These are phyloP conservation scores for Penaeus japonicus DNA, from an alignment of 1,140 invertebrate species.

Conservation along the genomic window DNA sequence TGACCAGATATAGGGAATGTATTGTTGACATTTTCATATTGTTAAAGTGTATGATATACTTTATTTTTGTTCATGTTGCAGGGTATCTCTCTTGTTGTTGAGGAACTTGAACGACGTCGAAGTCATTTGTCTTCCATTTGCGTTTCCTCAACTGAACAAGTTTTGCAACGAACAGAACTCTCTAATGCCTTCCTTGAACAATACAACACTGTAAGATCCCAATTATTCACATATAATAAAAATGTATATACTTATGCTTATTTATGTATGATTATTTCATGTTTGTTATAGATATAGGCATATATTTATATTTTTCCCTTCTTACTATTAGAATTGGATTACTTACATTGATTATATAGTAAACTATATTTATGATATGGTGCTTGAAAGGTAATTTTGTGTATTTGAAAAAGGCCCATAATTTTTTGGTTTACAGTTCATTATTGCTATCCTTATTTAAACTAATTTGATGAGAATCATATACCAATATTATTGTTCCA, in stretches of 20 bases:
- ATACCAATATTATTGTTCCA: too few species aligned
- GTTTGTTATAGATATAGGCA: too few species aligned
- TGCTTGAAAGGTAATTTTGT: background rate
- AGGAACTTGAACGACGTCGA: conserved; percentile 79
- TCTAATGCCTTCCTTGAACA: conserved; percentile 76
- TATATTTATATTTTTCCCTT: too few species aligned
- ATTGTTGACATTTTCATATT: background rate
- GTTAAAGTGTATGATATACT: background rate
- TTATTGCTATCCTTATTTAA: too few species aligned
- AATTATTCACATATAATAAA: background rate
- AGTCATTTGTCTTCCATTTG: conserved; percentile 74
- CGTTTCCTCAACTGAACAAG: conserved; percentile 76
- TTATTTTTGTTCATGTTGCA: conserved; percentile 58
- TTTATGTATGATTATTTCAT: background rate
- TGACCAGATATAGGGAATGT: background rate
- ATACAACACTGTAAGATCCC: conserved; percentile 72
- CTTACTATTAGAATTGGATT: too few species aligned
- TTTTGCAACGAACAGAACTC: conserved; percentile 73
- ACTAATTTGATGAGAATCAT: too few species aligned
- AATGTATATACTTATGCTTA: background rate
- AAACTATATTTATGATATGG: background rate
- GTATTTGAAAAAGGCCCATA: background rate
- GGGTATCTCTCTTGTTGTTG: conserved; percentile 73
- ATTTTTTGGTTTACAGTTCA: too few species aligned
- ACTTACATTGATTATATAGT: background rate